A percentile compares a stretch with the other conserved stretches of the same genome.
These are phyloP conservation scores for Motacilla tschutschensis DNA, from an alignment of 2,113 vertebrate genomes.

Conservation along the genomic window DNA sequence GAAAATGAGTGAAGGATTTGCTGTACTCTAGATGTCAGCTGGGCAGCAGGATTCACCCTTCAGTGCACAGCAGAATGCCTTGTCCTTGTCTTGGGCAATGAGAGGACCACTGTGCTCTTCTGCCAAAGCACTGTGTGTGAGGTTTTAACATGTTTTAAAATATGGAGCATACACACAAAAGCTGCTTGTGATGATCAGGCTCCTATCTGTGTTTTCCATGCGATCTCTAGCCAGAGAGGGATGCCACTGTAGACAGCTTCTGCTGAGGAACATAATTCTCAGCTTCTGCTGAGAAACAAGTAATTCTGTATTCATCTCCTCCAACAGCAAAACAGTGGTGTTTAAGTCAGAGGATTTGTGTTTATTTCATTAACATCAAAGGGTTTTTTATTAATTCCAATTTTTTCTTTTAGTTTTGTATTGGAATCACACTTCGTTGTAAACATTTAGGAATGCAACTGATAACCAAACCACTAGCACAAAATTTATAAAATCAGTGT, in stretches of 20 bases:
- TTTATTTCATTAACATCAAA: not conserved
- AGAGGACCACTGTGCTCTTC: not conserved
- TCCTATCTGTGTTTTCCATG: not conserved
- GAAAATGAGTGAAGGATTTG: not conserved
- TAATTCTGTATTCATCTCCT: not conserved
- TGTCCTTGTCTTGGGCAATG: not conserved
- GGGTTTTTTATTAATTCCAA: not conserved
- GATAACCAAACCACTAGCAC: not conserved
- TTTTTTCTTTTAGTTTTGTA: not conserved
- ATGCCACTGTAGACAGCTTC: not conserved
- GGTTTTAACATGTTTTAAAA: accelerated
- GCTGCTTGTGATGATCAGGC: not conserved
- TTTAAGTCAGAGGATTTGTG: not conserved
- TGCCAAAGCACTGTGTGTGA: not conserved
- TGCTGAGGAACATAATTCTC: not conserved
- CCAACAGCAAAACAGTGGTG: not conserved
- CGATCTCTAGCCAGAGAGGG: not conserved
- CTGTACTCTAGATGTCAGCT: not conserved
- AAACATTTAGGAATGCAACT: not conserved
- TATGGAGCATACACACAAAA: not conserved
- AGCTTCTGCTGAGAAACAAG: not conserved
- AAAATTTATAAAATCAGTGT: not conserved
- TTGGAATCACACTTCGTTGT: not conserved
- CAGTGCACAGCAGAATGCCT: accelerated
- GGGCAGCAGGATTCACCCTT: not conserved